These are phyloP conservation scores for Eurypyga helias DNA, from an alignment of 2,113 vertebrate genomes.

Conservation along the genomic window DNA sequence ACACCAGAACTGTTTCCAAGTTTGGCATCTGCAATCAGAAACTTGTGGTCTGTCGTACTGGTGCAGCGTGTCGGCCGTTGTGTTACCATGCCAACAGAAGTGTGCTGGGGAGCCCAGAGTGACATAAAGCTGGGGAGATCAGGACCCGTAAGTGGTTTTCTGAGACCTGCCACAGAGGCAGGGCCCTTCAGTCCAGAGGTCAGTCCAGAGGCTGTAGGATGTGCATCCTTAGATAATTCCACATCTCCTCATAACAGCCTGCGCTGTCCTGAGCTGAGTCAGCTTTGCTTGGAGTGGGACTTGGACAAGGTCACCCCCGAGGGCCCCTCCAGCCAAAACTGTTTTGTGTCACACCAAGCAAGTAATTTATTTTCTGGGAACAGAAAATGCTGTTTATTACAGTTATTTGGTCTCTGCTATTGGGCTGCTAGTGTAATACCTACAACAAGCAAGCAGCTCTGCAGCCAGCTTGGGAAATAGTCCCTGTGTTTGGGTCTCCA, in stretches of 20 bases:
- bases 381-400: background rate
- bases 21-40: background rate
- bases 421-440: background rate
- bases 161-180: background rate
- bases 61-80: background rate
- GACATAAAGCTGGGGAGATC: background rate
- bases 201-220: background rate
- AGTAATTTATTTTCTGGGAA: background rate
- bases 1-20: background rate
- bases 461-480: background rate
- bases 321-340: background rate
- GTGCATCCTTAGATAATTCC: background rate
- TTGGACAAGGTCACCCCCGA: background rate
- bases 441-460: background rate
- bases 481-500: background rate
- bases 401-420: background rate
- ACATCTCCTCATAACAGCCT: background rate
- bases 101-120: fast-evolving
- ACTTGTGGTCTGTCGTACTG: fast-evolving
- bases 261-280: background rate
- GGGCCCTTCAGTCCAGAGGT: fast-evolving
- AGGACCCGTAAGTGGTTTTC: background rate
- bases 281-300: background rate
- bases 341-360: background rate
- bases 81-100: fast-evolving